Evolutionary conservation across 2,888 invertebrate species (phyloP), one percentile per base, ranked within the genome.

Genomic region (Drosophila engyochracea): DNA sequence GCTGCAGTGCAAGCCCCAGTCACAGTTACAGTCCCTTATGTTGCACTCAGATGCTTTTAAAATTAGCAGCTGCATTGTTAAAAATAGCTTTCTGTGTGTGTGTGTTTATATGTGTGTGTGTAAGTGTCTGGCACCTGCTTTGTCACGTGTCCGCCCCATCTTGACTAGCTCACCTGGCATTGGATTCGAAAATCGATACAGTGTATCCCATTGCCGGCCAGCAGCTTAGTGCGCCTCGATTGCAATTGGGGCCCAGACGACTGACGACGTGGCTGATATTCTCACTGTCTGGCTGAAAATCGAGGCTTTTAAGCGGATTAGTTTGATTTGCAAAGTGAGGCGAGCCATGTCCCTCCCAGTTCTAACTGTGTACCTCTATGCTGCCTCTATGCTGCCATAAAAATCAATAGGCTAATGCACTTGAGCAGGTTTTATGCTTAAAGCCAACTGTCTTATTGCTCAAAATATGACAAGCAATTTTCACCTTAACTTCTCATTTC

Each of bases 231-330:
- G 66, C 70, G 76, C 76, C 53, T 79, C 59, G 47, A 63, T 53
- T 63, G 65, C 59, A 57, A 47, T 37, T 41, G 53, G 14, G 66
- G 55, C 47, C 65, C 52, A 65, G 55, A 19, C 53, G 37, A 30
- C 30, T 30, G 30, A 33, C 53, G 35, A 52, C 39, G 51, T 14
- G 44, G 9, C 37, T 55, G 7, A 44, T 68, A 65, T 72, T 73
- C 62, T 54, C 68, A 69, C 44, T 73, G 81, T 77, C 77, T 77
- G 70, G 72, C 65, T 60, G 74, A 67, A 89, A 89, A 81, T 75
- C 74, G 90, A 89, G 81, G 73, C 86, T 76, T 73, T 76, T 86
- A 86, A 86, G 85, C 89, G 89, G 90, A 88, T 86, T 86, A 90
- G 85, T 83, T 88, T 77, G 79, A 90, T 79, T 90, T 77, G 74